A percentile compares a stretch with the other conserved stretches of the same genome.
Conservation (phyloP, 1,140 invertebrate species). For the Trachymyrmex septentrionalis region DNA sequence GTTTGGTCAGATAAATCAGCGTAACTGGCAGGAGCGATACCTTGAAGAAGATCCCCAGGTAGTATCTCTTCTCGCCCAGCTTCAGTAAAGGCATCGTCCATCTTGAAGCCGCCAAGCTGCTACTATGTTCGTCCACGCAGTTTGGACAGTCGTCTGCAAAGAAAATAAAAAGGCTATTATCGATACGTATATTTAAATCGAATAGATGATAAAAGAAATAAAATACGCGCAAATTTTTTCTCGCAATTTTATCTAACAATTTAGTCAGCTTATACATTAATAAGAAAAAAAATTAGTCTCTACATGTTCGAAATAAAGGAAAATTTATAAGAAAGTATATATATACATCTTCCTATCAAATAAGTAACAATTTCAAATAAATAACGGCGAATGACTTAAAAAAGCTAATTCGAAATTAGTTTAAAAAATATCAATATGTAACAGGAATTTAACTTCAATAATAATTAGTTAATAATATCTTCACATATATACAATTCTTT, state of each 20-base stretch:
- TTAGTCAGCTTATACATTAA: background rate
- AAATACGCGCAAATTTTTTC: background rate
- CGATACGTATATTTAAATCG: slow-evolving; percentile 17
- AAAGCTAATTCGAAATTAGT: background rate
- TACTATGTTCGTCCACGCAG: slow-evolving; percentile 90
- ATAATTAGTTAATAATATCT: background rate
- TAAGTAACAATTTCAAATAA: background rate
- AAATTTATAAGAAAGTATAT: background rate
- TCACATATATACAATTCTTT: background rate
- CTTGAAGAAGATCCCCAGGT: slow-evolving; percentile 96
- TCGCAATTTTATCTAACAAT: background rate
- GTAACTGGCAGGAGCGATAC: slow-evolving; percentile 86
- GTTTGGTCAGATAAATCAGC: slow-evolving; percentile 68
- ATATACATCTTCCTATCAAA: background rate
- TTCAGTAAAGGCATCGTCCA: slow-evolving; percentile 96
- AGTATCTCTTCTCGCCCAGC: slow-evolving; percentile 94
- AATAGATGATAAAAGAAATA: background rate
- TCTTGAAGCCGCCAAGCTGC: slow-evolving; percentile 88
- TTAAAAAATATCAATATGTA: background rate
- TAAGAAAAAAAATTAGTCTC: background rate
- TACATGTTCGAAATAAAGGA: background rate
- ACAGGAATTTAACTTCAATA: slow-evolving; percentile 1
- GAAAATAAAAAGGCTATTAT: slow-evolving; percentile 60
- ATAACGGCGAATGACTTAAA: background rate
- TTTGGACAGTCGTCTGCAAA: slow-evolving; percentile 90